Evolutionary conservation across 1,140 invertebrate species (phyloP).

Genomic region (Lamellibrachia luymesi): DNA sequence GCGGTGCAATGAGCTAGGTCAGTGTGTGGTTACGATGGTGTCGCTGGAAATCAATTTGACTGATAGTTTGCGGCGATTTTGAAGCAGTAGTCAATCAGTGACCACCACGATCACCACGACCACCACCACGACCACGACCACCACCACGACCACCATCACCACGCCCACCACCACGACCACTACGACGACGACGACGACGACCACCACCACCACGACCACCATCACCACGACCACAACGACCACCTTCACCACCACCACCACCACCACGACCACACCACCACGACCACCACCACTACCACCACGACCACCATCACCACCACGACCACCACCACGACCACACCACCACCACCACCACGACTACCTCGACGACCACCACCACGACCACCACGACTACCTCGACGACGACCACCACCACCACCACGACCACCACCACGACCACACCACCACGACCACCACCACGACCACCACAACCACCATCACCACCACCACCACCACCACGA

Average conservation of each 20-base stretch:
- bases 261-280: not conserved
- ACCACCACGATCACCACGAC: no score
- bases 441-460: not conserved
- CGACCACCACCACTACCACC: not conserved
- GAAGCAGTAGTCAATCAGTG: no score
- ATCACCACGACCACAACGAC: not conserved
- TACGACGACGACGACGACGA: no score
- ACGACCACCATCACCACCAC: not conserved
- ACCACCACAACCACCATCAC: not conserved
- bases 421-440: not conserved
- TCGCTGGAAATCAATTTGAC: no score
- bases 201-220: no score
- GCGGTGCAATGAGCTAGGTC: no score
- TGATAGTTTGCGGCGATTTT: no score
- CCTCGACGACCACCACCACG: not conserved
- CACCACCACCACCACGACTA: constrained; percentile 3
- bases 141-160: no score
- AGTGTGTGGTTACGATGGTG: no score
- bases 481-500: not conserved
- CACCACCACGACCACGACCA: no score
- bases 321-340: not conserved
- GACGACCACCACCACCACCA: constrained; percentile 7
- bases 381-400: not conserved
- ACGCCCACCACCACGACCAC: no score
- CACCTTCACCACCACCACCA: constrained; percentile 8